Percentiles rank a stretch among this genome's conserved stretches.
Conservation (phyloP, 2,888 invertebrate species). For the Aphelenchoides bicaudatus region DNA sequence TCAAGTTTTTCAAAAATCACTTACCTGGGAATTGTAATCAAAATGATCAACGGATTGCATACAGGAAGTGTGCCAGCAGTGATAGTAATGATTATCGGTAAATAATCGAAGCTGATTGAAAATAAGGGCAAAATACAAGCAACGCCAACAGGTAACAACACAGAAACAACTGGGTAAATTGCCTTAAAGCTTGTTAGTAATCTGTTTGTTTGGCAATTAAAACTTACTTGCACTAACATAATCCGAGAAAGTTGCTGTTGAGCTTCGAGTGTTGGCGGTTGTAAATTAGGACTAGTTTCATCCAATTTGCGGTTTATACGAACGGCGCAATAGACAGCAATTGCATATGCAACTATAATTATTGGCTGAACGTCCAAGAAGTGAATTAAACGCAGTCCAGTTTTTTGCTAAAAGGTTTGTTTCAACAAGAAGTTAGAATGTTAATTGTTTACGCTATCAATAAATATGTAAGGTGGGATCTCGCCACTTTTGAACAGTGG, state of each 20-base stretch:
- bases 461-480: slow-evolving; percentile 2
- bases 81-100: slow-evolving; percentile 5
- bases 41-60: slow-evolving; percentile 4
- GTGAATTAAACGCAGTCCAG: neutral
- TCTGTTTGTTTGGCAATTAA: no score
- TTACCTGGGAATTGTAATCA: neutral
- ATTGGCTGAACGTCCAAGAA: neutral
- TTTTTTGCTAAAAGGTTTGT: neutral
- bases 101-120: neutral
- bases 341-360: neutral
- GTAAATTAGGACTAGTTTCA: neutral
- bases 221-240: neutral
- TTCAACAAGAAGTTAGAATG: neutral
- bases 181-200: no score
- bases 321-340: neutral
- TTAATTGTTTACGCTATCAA: neutral
- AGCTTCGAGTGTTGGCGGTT: neutral
- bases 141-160: no score
- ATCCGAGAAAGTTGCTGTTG: neutral
- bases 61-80: neutral
- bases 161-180: no score
- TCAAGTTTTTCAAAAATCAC: no score
- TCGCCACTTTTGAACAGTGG: neutral
- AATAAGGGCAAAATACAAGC: no score
- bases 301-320: neutral